A percentile compares a stretch with the other conserved stretches of the same genome.
phyloP scores from a whole-genome alignment of 1,140 invertebrate genomes.

The Drosophila teissieri region DNA sequence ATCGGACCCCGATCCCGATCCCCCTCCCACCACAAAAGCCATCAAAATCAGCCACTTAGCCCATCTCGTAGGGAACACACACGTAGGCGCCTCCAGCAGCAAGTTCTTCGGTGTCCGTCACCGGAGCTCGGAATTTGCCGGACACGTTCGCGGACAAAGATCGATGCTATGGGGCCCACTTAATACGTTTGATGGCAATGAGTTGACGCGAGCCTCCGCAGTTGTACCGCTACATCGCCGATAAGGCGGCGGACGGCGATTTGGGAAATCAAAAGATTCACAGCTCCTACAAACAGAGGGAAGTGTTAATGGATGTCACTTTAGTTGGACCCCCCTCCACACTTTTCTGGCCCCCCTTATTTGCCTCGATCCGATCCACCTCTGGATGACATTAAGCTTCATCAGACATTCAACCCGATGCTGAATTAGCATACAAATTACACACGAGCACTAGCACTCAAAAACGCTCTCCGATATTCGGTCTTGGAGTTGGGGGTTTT shows the following conservation, averaged over 20 bases:
- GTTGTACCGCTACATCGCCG: conserved; percentile 63
- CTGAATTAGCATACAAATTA: conserved; percentile 81
- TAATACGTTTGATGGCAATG: conserved; percentile 71
- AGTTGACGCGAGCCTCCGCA: conserved; percentile 58
- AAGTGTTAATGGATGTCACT: conserved; percentile 81
- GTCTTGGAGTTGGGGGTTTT: conserved; percentile 21
- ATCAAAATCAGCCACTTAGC: conserved; percentile 61
- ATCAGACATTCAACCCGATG: conserved; percentile 71
- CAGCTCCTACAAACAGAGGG: conserved; percentile 53
- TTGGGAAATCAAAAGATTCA: conserved; percentile 74
- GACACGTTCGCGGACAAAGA: conserved; percentile 37
- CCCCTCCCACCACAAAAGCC: conserved; percentile 11
- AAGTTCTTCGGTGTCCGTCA: conserved; percentile 35
- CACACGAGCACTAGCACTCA: conserved; percentile 75
- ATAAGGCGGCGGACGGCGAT: conserved; percentile 48
- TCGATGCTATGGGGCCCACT: conserved; percentile 36
- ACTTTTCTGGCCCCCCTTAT: neutral
- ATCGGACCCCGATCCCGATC: neutral
- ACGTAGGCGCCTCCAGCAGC: conserved; percentile 55
- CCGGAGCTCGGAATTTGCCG: conserved; percentile 18
- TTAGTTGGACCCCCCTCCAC: conserved; percentile 41
- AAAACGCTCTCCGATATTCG: conserved; percentile 30
- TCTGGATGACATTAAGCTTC: conserved; percentile 66
- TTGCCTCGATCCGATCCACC: conserved; percentile 11
- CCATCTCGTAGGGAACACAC: conserved; percentile 63